phyloP scores from a whole-genome alignment of 2,888 invertebrate genomes.

The Drosophila falleni region DNA sequence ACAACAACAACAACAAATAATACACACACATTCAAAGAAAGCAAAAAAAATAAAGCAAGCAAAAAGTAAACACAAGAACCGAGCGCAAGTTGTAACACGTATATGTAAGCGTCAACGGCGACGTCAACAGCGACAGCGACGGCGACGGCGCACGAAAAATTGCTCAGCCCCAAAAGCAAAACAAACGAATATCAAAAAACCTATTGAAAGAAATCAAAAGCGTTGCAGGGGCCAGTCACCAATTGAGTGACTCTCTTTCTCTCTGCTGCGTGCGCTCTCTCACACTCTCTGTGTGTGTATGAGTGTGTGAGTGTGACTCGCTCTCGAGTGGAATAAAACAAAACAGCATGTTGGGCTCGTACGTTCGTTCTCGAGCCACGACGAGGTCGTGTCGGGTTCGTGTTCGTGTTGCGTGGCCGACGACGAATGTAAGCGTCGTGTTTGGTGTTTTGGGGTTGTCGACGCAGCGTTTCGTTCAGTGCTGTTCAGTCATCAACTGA shows the following conservation, averaged over 20 bases:
- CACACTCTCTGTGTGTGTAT: slow-evolving; percentile 1
- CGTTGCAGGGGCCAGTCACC: slow-evolving; percentile 52
- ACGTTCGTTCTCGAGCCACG: slow-evolving; percentile 1
- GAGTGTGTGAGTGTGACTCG: not conserved
- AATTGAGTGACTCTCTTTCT: slow-evolving; percentile 64
- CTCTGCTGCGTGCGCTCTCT: slow-evolving; percentile 8
- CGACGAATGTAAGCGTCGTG: slow-evolving; percentile 16
- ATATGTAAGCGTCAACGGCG: slow-evolving; percentile 8
- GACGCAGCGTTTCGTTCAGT: slow-evolving; percentile 84
- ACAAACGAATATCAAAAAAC: slow-evolving; percentile 67
- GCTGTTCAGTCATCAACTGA: slow-evolving; percentile 86
- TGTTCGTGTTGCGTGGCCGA: slow-evolving; percentile 35
- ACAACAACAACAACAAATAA: slow-evolving; percentile 16
- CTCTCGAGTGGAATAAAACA: slow-evolving; percentile 1
- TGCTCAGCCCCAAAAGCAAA: slow-evolving; percentile 65
- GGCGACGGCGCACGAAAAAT: slow-evolving; percentile 77
- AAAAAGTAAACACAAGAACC: slow-evolving; percentile 61
- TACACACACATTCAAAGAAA: not conserved
- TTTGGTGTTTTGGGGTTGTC: slow-evolving; percentile 80
- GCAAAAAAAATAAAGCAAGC: slow-evolving; percentile 32
- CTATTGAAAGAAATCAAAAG: slow-evolving; percentile 78
- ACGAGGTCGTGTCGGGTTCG: slow-evolving; percentile 33
- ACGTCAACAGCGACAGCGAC: slow-evolving; percentile 37
- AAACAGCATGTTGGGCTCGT: slow-evolving; percentile 7
- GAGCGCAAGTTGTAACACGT: slow-evolving; percentile 51